phyloP scores from a whole-genome alignment of 92 coral and sea anemone genomes.

The Siderastrea radians region DNA sequence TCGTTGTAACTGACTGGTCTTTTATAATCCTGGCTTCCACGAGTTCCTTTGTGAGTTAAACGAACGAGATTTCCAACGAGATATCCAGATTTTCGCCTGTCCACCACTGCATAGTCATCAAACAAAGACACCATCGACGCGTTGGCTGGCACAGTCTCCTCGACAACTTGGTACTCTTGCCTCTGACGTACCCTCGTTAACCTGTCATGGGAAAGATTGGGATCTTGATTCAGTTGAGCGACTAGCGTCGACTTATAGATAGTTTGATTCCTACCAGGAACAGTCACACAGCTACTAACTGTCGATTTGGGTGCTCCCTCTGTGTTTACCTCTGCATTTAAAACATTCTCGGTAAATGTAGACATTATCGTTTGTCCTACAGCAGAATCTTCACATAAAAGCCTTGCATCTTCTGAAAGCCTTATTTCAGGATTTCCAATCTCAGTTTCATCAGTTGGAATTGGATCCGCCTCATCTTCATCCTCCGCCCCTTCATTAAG shows the following conservation, averaged over 20 bases:
- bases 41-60: slow-evolving; percentile 26
- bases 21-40: slow-evolving; percentile 34
- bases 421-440: slow-evolving; percentile 32
- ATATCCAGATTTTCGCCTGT: slow-evolving; percentile 18
- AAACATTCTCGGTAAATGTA: slow-evolving; percentile 12
- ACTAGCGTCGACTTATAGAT: slow-evolving; percentile 45
- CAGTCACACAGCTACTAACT: slow-evolving; percentile 12
- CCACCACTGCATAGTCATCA: slow-evolving; percentile 32
- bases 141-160: not conserved
- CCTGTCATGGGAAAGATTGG: slow-evolving; percentile 49
- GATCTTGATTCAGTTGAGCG: slow-evolving; percentile 51
- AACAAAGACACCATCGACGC: slow-evolving; percentile 18
- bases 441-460: slow-evolving; percentile 37
- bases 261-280: not conserved
- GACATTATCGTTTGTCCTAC: slow-evolving; percentile 2
- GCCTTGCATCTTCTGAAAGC: slow-evolving; percentile 47
- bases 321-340: slow-evolving; percentile 18
- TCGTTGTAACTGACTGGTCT: slow-evolving; percentile 34
- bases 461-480: slow-evolving; percentile 35
- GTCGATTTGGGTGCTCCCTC: slow-evolving; percentile 11
- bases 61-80: slow-evolving; percentile 32
- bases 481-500: slow-evolving; percentile 27
- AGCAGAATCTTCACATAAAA: slow-evolving; percentile 15
- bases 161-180: slow-evolving; percentile 13
- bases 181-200: slow-evolving; percentile 37